Evolutionary conservation across 2,797 vertebrate species (phyloP).

Genomic region (Antrozous pallidus): DNA sequence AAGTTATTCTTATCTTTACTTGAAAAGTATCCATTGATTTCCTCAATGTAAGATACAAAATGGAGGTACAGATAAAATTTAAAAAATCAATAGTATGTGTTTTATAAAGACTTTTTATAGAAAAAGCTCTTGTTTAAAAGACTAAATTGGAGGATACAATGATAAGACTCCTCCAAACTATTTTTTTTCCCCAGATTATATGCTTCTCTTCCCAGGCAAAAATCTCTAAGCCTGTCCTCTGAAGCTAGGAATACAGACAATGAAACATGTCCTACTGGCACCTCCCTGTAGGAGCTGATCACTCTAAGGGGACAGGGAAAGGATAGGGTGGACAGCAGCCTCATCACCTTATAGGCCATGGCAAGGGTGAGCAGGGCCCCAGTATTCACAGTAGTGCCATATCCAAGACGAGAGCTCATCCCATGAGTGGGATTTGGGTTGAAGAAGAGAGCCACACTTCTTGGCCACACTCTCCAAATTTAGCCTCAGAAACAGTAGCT

Average conservation of each 20-base stretch:
- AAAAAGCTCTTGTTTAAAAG: not conserved
- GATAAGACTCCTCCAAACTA: not conserved
- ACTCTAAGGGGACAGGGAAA: not conserved
- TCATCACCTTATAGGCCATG: not conserved
- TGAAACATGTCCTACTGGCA: not conserved
- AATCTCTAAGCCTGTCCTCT: not conserved
- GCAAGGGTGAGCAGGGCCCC: not conserved
- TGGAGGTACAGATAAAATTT: not conserved
- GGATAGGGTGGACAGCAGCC: not conserved
- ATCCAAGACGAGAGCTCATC: not conserved
- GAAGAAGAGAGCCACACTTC: not conserved
- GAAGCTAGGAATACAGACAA: not conserved
- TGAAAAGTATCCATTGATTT: slow-evolving; percentile 35
- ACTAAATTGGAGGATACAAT: not conserved
- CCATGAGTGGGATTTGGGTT: not conserved
- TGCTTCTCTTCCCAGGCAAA: not conserved
- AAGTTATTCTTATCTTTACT: slow-evolving; percentile 44
- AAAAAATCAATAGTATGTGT: not conserved
- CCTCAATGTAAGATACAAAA: slow-evolving; percentile 1
- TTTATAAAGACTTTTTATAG: not conserved
- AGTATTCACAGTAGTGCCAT: not conserved
- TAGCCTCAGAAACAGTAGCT: not conserved
- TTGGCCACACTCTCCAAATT: not conserved
- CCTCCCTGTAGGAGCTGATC: not conserved
- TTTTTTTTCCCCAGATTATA: not conserved